phyloP scores from a whole-genome alignment of 2,888 invertebrate genomes.

The Pachymerium ferrugineum region DNA sequence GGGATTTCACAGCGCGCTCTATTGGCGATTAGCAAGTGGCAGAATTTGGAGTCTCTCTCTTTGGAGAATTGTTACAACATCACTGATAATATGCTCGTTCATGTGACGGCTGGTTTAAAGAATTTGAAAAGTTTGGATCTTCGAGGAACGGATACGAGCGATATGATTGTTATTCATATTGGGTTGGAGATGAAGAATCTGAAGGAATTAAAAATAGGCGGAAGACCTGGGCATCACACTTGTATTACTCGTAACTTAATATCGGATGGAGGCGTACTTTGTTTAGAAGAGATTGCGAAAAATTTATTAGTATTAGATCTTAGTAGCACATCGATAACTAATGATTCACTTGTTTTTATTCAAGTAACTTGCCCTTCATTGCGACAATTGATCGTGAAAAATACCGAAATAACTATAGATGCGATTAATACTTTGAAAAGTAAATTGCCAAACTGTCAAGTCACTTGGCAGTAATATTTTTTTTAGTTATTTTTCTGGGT shows the following conservation, averaged over 20 bases:
- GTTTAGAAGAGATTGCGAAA: not conserved
- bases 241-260: not conserved
- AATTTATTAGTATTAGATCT: not conserved
- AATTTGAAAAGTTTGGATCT: not conserved
- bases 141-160: not conserved
- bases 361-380: not conserved
- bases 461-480: not conserved
- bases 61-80: conserved; percentile 3
- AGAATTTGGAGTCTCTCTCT: not conserved
- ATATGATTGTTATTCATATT: not conserved
- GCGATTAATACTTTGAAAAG: not conserved
- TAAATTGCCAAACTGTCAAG: not conserved
- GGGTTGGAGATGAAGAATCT: not conserved
- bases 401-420: not conserved
- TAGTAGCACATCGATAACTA: not conserved
- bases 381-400: not conserved
- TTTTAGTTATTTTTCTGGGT: not conserved
- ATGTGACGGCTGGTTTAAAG: not conserved
- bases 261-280: not conserved
- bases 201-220: not conserved
- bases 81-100: conserved; percentile 11
- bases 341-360: conserved; percentile 6
- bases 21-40: not conserved
- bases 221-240: not conserved
- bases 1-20: not conserved